phyloP scores from a whole-genome alignment of 2,888 invertebrate genomes.

The Hermodice carunculata region DNA sequence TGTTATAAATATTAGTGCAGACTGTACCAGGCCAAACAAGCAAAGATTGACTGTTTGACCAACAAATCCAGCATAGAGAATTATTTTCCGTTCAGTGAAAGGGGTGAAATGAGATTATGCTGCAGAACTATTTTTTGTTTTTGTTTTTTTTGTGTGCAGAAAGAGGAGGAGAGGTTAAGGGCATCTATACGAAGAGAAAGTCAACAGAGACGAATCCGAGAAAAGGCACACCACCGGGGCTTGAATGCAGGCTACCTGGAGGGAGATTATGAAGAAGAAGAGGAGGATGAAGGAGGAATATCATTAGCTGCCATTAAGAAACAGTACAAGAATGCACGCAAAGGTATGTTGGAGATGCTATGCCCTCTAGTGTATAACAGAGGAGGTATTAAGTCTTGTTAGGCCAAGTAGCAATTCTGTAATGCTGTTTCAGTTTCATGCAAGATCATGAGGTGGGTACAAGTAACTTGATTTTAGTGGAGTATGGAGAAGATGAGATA shows the following conservation, averaged over 20 bases:
- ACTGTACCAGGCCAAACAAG: too few species aligned
- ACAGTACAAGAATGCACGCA: constrained; percentile 79
- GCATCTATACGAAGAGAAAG: constrained; percentile 85
- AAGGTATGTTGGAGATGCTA: neutral
- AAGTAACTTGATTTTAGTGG: neutral
- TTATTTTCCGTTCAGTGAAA: too few species aligned
- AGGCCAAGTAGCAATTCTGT: neutral
- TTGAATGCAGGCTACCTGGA: constrained; percentile 73
- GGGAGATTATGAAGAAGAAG: constrained; percentile 80
- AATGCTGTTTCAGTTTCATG: neutral
- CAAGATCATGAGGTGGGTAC: neutral
- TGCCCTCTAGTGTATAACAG: too few species aligned
- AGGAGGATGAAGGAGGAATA: constrained; percentile 83
- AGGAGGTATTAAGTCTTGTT: too few species aligned
- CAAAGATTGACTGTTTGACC: too few species aligned
- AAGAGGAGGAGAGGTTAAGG: constrained; percentile 95
- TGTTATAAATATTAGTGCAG: too few species aligned
- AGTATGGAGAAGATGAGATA: too few species aligned
- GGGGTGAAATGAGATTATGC: too few species aligned
- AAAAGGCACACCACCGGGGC: constrained; percentile 71
- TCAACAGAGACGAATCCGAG: constrained; percentile 74
- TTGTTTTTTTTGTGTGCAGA: constrained; percentile 72
- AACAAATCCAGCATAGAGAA: too few species aligned
- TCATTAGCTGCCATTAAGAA: constrained; percentile 95
- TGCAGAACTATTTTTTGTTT: neutral